phyloP scores from a whole-genome alignment of 1,140 invertebrate species.

The Solenopsis invicta region DNA sequence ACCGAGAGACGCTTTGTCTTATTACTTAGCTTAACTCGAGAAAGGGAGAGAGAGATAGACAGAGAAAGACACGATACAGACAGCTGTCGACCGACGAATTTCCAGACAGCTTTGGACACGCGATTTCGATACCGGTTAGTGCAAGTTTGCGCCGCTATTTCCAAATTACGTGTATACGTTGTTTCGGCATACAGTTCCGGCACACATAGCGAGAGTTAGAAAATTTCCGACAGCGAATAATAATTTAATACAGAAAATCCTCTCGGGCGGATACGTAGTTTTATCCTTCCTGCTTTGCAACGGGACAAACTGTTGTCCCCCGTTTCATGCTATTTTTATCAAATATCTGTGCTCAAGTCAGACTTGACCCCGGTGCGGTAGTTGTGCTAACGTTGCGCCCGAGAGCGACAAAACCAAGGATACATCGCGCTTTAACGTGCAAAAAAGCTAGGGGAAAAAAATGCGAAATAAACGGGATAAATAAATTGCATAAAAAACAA shows the following conservation, averaged over 20 bases:
- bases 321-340: slow-evolving; percentile 50
- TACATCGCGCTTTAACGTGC: slow-evolving; percentile 57
- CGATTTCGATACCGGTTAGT: slow-evolving; percentile 31
- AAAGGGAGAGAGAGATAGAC: slow-evolving; percentile 15
- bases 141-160: slow-evolving; percentile 11
- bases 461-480: slow-evolving; percentile 54
- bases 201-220: not conserved
- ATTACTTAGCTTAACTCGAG: slow-evolving; percentile 33
- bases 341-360: slow-evolving; percentile 33
- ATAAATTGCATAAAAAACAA: slow-evolving; percentile 65
- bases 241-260: slow-evolving; percentile 44
- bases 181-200: not conserved
- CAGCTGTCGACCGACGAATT: slow-evolving; percentile 34
- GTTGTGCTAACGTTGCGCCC: not conserved
- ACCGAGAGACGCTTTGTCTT: slow-evolving; percentile 30
- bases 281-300: not conserved
- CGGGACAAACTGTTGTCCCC: not conserved
- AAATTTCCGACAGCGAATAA: slow-evolving; percentile 14
- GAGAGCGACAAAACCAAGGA: slow-evolving; percentile 37
- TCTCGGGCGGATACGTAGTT: slow-evolving; percentile 1
- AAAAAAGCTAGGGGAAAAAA: not conserved
- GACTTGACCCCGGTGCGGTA: not conserved
- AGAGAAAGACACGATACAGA: not conserved
- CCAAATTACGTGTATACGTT: slow-evolving; percentile 9
- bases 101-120: slow-evolving; percentile 29